These are phyloP conservation scores for Deroplatys truncata DNA, from an alignment of 2,888 invertebrate genomes.

Conservation along the genomic window DNA sequence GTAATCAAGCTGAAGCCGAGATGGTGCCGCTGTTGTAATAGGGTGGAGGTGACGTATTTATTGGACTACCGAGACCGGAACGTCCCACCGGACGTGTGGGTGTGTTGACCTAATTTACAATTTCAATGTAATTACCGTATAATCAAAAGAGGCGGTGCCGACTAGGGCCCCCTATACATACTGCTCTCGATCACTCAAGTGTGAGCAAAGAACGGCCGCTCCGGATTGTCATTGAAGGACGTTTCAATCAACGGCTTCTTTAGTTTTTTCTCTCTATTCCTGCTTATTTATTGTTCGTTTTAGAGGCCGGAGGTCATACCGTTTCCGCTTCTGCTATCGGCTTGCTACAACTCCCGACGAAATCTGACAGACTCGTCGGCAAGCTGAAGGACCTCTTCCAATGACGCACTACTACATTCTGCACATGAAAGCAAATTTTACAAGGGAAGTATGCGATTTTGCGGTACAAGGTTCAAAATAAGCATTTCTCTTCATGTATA, in stretches of 20 bases:
- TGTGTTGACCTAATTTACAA: constrained; percentile 26
- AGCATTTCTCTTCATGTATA: too few species aligned
- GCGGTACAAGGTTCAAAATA: too few species aligned
- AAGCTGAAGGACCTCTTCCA: too few species aligned
- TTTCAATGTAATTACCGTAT: constrained; percentile 21
- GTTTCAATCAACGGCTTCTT: background rate
- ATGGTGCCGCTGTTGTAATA: background rate
- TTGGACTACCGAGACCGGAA: background rate
- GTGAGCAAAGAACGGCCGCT: background rate
- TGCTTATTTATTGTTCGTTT: background rate
- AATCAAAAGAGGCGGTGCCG: constrained; percentile 15
- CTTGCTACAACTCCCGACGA: too few species aligned
- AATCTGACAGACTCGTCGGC: too few species aligned
- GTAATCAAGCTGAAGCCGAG: background rate
- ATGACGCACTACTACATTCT: too few species aligned
- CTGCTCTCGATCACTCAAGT: background rate
- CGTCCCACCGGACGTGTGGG: constrained; percentile 15
- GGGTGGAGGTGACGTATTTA: background rate
- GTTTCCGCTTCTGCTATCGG: too few species aligned
- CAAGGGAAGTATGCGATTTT: too few species aligned
- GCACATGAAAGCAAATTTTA: too few species aligned
- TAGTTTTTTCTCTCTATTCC: background rate
- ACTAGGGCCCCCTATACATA: background rate
- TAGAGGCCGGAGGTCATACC: background rate
- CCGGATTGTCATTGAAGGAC: background rate